phyloP scores from a whole-genome alignment of 2,797 vertebrate genomes.

The Xiphorhynchus erythropygius region DNA sequence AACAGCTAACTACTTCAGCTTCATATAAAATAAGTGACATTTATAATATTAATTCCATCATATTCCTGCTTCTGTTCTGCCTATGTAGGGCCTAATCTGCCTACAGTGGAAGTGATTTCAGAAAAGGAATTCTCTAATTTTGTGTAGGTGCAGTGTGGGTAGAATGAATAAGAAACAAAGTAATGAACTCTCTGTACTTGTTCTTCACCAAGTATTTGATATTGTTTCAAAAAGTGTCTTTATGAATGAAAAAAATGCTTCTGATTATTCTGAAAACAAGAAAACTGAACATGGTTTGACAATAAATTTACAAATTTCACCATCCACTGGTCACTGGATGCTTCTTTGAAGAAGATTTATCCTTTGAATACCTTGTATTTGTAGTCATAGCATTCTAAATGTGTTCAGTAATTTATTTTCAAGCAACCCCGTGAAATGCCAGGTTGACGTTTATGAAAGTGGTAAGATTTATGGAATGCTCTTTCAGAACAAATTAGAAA shows the following conservation, averaged over 20 bases:
- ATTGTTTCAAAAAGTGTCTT: not conserved
- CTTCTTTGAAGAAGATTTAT: not conserved
- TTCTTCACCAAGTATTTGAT: not conserved
- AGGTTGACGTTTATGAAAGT: not conserved
- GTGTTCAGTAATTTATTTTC: not conserved
- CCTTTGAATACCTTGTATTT: not conserved
- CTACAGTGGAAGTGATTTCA: not conserved
- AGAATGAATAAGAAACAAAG: not conserved
- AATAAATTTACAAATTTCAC: not conserved
- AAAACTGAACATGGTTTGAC: not conserved
- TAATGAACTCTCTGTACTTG: not conserved
- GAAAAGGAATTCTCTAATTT: not conserved
- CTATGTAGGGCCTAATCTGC: not conserved
- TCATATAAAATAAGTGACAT: not conserved
- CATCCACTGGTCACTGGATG: not conserved
- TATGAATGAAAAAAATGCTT: not conserved
- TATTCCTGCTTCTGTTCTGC: not conserved
- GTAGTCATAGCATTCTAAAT: not conserved
- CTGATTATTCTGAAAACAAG: not conserved
- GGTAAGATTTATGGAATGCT: not conserved
- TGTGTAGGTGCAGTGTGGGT: too few species aligned
- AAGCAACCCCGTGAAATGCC: not conserved
- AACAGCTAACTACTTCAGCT: not conserved
- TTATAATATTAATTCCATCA: not conserved
- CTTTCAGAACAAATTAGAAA: constrained; percentile 30